A percentile compares a stretch with the other conserved stretches of the same genome.
Conservation (phyloP, 2,113 vertebrate genomes). For the Nasalis larvatus region DNA sequence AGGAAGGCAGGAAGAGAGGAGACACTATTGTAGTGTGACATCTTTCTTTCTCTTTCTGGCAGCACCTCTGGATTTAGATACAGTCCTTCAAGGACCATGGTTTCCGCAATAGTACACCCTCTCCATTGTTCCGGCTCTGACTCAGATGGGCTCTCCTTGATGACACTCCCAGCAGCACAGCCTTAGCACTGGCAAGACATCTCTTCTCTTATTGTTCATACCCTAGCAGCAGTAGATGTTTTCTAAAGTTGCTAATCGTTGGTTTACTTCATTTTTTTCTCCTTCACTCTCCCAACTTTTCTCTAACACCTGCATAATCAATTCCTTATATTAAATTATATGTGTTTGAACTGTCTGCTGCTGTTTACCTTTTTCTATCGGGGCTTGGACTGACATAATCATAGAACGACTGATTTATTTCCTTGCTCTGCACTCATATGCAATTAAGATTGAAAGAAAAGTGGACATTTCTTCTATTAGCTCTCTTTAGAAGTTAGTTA, state of each 20-base stretch:
- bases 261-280: not conserved
- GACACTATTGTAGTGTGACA: not conserved
- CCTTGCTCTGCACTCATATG: not conserved
- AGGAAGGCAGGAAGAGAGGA: not conserved
- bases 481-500: not conserved
- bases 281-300: not conserved
- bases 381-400: not conserved
- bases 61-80: not conserved
- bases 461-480: not conserved
- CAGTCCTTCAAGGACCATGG: not conserved
- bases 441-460: conserved; percentile 18
- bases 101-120: not conserved
- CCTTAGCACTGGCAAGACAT: not conserved
- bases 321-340: not conserved
- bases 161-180: not conserved
- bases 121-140: not conserved
- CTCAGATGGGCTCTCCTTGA: not conserved
- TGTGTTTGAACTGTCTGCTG: not conserved
- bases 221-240: not conserved
- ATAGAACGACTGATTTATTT: not conserved
- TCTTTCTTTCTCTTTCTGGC: not conserved
- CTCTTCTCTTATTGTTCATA: not conserved
- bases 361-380: not conserved
- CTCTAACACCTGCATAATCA: not conserved
- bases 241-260: not conserved